Percentiles rank a stretch among this genome's conserved stretches.
phyloP scores from a whole-genome alignment of 1,140 invertebrate genomes.

The Calycopis cecrops region DNA sequence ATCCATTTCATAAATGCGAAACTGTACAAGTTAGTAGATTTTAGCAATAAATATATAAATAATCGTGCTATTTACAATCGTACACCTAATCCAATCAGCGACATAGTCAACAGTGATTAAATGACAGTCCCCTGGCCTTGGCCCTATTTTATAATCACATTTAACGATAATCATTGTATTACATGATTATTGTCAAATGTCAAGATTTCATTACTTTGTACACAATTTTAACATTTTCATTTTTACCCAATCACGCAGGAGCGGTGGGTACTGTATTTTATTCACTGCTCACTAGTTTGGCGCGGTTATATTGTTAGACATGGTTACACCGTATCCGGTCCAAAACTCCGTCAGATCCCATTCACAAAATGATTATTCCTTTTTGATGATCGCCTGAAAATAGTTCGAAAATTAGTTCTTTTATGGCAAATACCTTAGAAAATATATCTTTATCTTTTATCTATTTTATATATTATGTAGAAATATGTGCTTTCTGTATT shows the following conservation, averaged over 20 bases:
- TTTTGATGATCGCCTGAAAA: conserved; percentile 66
- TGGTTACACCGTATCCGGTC: conserved; percentile 24
- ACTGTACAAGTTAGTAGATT: conserved; percentile 44
- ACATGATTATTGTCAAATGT: neutral
- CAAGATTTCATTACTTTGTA: no score
- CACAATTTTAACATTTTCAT: neutral
- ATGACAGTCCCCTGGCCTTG: neutral
- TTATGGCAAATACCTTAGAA: conserved; percentile 6
- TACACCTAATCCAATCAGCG: conserved; percentile 24
- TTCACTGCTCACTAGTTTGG: conserved; percentile 27
- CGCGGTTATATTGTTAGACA: conserved; percentile 23
- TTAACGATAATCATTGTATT: no score
- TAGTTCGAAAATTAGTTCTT: conserved; percentile 47
- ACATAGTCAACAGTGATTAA: conserved; percentile 32
- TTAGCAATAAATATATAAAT: conserved; percentile 50
- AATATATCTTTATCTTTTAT: no score
- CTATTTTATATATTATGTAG: no score
- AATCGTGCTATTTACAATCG: conserved; percentile 54
- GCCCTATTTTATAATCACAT: neutral
- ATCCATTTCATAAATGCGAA: conserved; percentile 52
- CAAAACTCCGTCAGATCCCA: conserved; percentile 41
- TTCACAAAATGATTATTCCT: conserved; percentile 54
- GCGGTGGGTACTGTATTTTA: neutral
- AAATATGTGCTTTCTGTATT: no score
- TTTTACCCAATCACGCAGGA: no score